Evolutionary conservation across 2,888 invertebrate species (phyloP), one percentile per base, ranked within the genome.

Genomic region (Drosophila demipolita): DNA sequence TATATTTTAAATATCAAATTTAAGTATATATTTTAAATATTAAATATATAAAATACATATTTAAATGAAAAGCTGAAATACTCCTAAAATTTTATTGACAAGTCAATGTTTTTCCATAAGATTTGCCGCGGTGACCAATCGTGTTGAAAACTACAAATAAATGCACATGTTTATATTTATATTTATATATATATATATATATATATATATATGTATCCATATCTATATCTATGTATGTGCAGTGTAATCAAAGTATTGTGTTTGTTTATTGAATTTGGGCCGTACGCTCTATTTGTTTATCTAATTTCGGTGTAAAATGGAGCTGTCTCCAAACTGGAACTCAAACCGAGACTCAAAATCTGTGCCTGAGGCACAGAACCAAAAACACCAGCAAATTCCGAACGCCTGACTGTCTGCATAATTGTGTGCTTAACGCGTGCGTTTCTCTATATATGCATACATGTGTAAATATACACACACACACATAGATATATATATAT

Each of bases 351-450:
- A 6, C 29, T 54, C 20, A 57, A 55, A 8, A 53, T n/a, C 1
- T n/a, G 40, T 9, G 40, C 9, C 40, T 9, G 40, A 40, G 40
- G 40, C 20, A 7, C 26, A 68, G 15, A 52, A 49, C 57, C 33
- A 12, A 40, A 15, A 52, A 53, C 6, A 3, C 50, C 52, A 68
- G 82, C 78, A 80, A 88, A 89, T 85, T 80, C 87, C 89, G 53
- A 87, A 77, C 78, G 90, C 84, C 90, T 86, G 84, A 79, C 82
- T 84, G 90, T 90, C 89, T 90, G 90, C 80, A 80, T 86, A 88
- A 90, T 86, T 89, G 90, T 89, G 86, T 84, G 83, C 90, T 90
- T 88, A 89, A 76, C 88, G 87, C 88, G 76, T 86, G 88, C 68
- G 83, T 73, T 64, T 57, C 29, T 11, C 40, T 23, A 15, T 32